These are phyloP conservation scores for Eristalis intricaria DNA, from an alignment of 2,888 invertebrate genomes.

Conservation along the genomic window DNA sequence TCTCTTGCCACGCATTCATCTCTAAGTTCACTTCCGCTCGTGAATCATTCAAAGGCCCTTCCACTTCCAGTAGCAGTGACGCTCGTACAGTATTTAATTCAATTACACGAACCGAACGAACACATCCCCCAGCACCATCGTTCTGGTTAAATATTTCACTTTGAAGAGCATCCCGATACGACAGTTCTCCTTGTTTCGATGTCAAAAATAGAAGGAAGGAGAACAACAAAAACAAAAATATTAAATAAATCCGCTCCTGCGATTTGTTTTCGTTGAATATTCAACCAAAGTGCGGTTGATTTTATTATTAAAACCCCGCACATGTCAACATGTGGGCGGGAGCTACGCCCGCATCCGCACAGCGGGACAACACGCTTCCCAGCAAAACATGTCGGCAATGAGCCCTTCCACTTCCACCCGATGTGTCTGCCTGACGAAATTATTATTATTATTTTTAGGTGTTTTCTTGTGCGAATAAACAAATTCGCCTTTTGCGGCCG, in stretches of 20 bases:
- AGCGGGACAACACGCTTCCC: background rate
- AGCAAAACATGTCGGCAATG: constrained; percentile 15
- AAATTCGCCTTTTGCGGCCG: constrained; percentile 8
- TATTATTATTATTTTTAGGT: constrained; percentile 9
- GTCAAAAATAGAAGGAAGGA: background rate
- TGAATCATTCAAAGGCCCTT: too few species aligned
- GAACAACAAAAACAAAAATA: background rate
- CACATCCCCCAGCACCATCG: background rate
- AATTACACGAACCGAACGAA: background rate
- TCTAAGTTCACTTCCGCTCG: too few species aligned
- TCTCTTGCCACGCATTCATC: too few species aligned
- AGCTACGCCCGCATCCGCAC: background rate
- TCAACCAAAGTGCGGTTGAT: background rate
- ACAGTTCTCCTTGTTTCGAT: background rate
- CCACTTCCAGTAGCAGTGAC: too few species aligned
- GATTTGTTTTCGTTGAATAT: background rate
- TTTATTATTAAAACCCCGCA: constrained; percentile 13
- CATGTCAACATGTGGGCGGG: constrained; percentile 4
- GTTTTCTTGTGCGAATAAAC: constrained; percentile 5
- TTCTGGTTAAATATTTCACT: too few species aligned
- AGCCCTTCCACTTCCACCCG: background rate
- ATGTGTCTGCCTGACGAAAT: background rate
- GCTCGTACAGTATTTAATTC: background rate
- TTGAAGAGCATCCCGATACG: background rate
- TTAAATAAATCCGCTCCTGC: background rate